Base-by-base conservation (phyloP, 2,888 invertebrate genomes). In the Mesorhabditis sp. region DNA sequence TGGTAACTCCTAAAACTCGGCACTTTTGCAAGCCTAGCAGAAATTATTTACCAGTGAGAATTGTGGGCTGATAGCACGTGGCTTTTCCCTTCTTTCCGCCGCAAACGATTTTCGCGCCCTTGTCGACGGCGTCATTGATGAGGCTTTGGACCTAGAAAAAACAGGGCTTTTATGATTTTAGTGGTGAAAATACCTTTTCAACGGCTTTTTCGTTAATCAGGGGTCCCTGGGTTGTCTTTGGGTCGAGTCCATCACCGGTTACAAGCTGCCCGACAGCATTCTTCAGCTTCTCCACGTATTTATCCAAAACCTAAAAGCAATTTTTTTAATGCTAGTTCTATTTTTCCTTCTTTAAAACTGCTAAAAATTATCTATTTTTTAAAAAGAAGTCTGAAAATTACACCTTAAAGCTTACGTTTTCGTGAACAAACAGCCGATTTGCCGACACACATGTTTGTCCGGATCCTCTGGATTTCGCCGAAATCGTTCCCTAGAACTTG, bases 371-470 rank as follows among this genome's bases (percentile, higher is more conserved):
- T 15, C 3, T 63, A 15, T 10, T n/a, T n/a, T 10, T 10, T 10
- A 58, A 58, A 13, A 13, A 10, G 58, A 58, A n/a, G n/a, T n/a
- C 10, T 58, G 13, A 68, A 65, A 64, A 13, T 15, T n/a, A 43
- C 28, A 28, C 28, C 28, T 28, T 28, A 28, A 28, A 28, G 28
- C 28, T 28, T 45, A 72, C 72, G 45, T 72, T 74, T 64, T 78
- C 76, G 83, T 94, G 93, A 43, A 95, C 90, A 74, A 93, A 90
- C 82, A 95, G 92, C 80, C 95, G 89, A 86, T 98, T 98, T 0
- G 96, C 91, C 71, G 94, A 92, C 4, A 99, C 91, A 87, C 98
- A 99, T 0, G 98, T 93, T 87, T 90, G 97, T 0, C 98, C 98
- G 84, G 93, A 91, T 85, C 94, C 94, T 72, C 98, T 90, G 86